phyloP scores from a whole-genome alignment of 2,113 vertebrate genomes.

The Alouatta palliata region DNA sequence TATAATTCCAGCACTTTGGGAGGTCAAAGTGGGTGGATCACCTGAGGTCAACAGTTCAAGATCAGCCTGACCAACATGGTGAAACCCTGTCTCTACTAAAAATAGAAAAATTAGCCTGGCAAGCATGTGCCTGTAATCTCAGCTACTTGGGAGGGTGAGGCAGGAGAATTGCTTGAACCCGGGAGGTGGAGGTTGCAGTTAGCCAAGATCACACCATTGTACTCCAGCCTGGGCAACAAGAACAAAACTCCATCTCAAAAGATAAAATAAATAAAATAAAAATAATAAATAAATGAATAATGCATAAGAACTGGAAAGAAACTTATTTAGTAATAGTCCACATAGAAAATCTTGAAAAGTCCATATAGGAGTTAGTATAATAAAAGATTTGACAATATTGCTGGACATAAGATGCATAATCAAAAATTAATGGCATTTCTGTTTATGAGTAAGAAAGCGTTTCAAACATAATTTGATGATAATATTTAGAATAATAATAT shows the following conservation, averaged over 20 bases:
- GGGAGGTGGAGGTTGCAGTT: no score
- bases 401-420: neutral
- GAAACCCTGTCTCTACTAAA: no score
- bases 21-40: no score
- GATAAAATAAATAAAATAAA: neutral
- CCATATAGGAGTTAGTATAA: neutral
- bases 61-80: no score
- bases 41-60: no score
- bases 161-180: no score
- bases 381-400: neutral
- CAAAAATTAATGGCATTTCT: neutral
- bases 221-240: no score
- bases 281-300: neutral
- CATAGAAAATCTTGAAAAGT: neutral
- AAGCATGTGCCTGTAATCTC: no score
- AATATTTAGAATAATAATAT: neutral
- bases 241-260: no score
- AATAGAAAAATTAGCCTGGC: no score
- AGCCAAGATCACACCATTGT: accelerated
- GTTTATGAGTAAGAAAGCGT: neutral
- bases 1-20: no score
- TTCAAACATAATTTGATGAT: neutral
- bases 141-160: no score
- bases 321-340: neutral
- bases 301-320: neutral